Base-by-base conservation (phyloP, 2,888 invertebrate genomes). In the Bombylius major region DNA sequence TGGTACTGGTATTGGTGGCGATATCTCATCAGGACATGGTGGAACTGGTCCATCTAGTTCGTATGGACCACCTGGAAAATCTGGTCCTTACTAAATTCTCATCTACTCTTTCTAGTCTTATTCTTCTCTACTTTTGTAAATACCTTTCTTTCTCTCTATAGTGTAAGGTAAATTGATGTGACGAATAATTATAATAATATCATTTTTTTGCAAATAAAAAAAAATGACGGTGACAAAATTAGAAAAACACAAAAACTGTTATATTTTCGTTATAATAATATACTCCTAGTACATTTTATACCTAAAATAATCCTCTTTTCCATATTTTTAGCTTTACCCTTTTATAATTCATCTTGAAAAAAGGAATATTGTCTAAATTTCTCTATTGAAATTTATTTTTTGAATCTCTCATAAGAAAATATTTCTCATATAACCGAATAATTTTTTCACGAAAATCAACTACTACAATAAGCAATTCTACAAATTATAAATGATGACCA, bases 51-150 rank as follows among this genome's bases (percentile, higher is more conserved):
- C 72, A 60, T 71, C 72, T 53, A 73, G 80, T 68, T 81, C 78
- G 64, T 84, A 84, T 77, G 84, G 84, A 62, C 79, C 83, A 69
- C 84, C 84, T 67, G 83, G 84, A 62, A 82, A 79, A 71, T 84
- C 84, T 67, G 84, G 84, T 69, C 84, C 84, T 62, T 84, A 84
- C 63, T 73, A 74, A 72, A 59, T 55, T 57, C 59, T 58, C 60
- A 56, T 59, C 60, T 62, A 53, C 39, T 54, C 52, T 58, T 61
- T 60, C 65, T 64, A 65, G 64, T 65, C 64, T 62, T 59, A 56
- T 56, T 60, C 54, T 49, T 60, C 58, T 60, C 55, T 60, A 58
- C 59, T 62, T 61, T 63, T 64, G 64, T 64, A 64, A 52, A 64
- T 64, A 64, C 56, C 56, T 53, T 57, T 57, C 47, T 46, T 46